A percentile compares a stretch with the other conserved stretches of the same genome.
Conservation (phyloP, 2,113 vertebrate species). For the Hippoglossus stenolepis region DNA sequence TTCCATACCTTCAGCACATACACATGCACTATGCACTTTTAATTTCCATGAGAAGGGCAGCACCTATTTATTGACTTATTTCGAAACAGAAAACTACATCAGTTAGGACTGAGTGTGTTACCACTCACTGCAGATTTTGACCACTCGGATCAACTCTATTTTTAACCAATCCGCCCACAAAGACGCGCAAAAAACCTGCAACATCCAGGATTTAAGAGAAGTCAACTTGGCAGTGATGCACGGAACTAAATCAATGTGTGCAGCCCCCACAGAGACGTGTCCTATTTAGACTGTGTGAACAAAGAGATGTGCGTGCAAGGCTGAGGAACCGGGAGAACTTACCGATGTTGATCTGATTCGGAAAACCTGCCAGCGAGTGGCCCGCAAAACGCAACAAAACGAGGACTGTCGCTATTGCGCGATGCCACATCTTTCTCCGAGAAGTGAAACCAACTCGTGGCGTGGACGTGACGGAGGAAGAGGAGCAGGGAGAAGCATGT, state of each 20-base stretch:
- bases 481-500: slow-evolving; percentile 81
- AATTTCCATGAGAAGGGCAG: neutral
- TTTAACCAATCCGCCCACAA: slow-evolving; percentile 36
- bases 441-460: slow-evolving; percentile 86
- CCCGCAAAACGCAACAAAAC: slow-evolving; percentile 85
- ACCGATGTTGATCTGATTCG: slow-evolving; percentile 99
- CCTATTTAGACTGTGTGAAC: slow-evolving; percentile 23
- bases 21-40: slow-evolving; percentile 7
- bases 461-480: slow-evolving; percentile 80
- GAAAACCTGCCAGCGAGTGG: slow-evolving; percentile 89
- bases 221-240: slow-evolving; percentile 55
- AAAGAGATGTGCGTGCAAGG: neutral
- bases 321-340: slow-evolving; percentile 73
- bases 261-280: slow-evolving; percentile 20
- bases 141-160: slow-evolving; percentile 43
- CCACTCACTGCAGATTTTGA: slow-evolving; percentile 28
- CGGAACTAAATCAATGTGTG: neutral
- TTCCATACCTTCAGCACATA: neutral
- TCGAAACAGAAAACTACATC: no score
- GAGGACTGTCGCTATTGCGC: slow-evolving; percentile 78
- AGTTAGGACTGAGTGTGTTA: neutral
- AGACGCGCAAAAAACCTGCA: slow-evolving; percentile 23
- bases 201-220: slow-evolving; percentile 15
- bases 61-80: neutral
- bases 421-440: slow-evolving; percentile 91